Percentiles rank a stretch among this genome's conserved stretches.
Conservation (phyloP, 2,797 vertebrate species). For the Eidolon dupreanum region DNA sequence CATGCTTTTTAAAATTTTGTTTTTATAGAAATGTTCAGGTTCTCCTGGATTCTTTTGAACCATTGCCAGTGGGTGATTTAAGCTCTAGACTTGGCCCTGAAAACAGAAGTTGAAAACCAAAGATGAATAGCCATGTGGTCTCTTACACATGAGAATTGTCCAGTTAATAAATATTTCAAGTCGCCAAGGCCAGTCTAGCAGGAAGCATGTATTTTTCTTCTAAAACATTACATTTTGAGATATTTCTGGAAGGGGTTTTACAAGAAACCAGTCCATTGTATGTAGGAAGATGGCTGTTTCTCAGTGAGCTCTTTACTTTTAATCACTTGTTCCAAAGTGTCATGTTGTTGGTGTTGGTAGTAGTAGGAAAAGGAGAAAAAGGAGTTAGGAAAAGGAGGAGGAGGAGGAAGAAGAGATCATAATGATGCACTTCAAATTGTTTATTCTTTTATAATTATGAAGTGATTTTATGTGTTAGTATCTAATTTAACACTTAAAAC, state of each 20-base stretch:
- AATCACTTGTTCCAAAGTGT: background rate
- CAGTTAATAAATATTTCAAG: constrained; percentile 61
- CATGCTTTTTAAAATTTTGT: constrained; percentile 59
- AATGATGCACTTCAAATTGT: background rate
- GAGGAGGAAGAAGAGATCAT: background rate
- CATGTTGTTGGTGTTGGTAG: background rate
- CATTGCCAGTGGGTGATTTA: constrained; percentile 25
- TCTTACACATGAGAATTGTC: constrained; percentile 28
- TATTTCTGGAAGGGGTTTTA: constrained; percentile 39
- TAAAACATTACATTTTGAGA: constrained; percentile 36
- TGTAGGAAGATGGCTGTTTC: background rate
- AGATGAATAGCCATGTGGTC: constrained; percentile 42
- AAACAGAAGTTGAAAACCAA: constrained; percentile 70
- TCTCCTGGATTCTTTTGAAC: constrained; percentile 57
- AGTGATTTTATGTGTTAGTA: background rate
- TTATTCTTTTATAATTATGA: background rate
- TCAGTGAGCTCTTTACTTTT: background rate
- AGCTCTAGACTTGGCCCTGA: constrained; percentile 36
- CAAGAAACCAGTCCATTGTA: background rate
- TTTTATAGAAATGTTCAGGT: constrained; percentile 63
- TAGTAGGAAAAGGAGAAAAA: background rate
- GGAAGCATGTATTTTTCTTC: constrained; percentile 44
- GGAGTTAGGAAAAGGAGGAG: background rate
- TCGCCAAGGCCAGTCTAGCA: background rate
- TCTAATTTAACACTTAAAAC: background rate